Evolutionary conservation across 2,888 invertebrate species (phyloP), one percentile per base, ranked within the genome.

Genomic region (Flexamia atlantica): DNA sequence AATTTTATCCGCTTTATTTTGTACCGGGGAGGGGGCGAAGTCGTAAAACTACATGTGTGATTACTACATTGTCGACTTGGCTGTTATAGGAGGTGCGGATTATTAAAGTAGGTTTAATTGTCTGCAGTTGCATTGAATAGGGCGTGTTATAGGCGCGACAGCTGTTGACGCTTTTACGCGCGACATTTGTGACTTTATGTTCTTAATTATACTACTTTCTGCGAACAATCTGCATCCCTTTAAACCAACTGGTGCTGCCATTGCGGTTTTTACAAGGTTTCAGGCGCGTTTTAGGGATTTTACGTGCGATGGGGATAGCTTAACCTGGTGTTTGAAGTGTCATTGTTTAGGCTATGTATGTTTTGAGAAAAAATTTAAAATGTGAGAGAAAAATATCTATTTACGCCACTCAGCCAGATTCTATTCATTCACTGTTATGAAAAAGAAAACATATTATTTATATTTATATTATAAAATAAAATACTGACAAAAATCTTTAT

Each of bases 61-160:
- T 79, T 57, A 76, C 76, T 76, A 79, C 79, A 57, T 36, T 79
- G 79, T 79, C 30, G 53, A 57, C 74, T 40, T 36, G 42, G 25
- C 7, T 28, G 74, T 46, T 53, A 50, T 76, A 50, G 46, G 76
- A 40, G 72, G 72, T 72, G 76, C n/a, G 76, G 76, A 76, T 76
- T 76, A 79, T 79, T 79, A 79, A 79, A 79, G 53, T 32, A 30
- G 57, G 30, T 79, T 79, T 79, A 79, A 79, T 79, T 57, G 79
- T 79, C 57, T 76, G 76, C 76, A 76, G 76, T 76, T 76, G 79
- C 79, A 79, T 79, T 79, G 32, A 79, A 79, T 57, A 79, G 72
- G 10, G 79, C 46, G 36, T 32, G 79, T 79, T 57, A 79, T 79
- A 36, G 32, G 17, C 79, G 57, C 25, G 53, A 30, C 79, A 79